These are phyloP conservation scores for Andrena marginata DNA, from an alignment of 2,888 invertebrate genomes.

Conservation along the genomic window DNA sequence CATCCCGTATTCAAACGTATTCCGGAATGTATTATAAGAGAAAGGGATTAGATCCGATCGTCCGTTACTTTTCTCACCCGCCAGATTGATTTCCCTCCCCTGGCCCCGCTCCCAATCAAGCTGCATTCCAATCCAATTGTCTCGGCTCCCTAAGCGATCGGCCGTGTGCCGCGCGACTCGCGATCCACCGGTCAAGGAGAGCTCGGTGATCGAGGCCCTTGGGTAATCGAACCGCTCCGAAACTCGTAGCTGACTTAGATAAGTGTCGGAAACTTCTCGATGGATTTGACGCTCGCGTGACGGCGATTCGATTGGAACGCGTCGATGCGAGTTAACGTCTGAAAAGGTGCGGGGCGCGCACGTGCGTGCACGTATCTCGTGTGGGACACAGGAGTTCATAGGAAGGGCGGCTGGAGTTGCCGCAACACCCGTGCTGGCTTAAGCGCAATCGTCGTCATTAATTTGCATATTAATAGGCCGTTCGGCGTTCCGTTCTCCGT, in stretches of 20 bases:
- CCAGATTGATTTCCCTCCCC: background rate
- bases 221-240: background rate
- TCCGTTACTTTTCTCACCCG: constrained; percentile 15
- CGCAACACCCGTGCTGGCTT: constrained; percentile 20
- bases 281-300: background rate
- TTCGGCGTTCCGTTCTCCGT: constrained; percentile 29
- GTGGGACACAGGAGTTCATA: constrained; percentile 28
- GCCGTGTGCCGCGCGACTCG: background rate
- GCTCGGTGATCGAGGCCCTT: too few species aligned
- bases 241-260: background rate
- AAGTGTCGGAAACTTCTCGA: too few species aligned
- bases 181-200: background rate
- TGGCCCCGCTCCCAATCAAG: background rate
- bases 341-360: constrained; percentile 10
- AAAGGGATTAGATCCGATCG: constrained; percentile 60
- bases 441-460: constrained; percentile 54
- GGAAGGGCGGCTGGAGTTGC: constrained; percentile 41
- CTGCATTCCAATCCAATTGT: background rate
- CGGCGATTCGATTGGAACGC: constrained; percentile 46
- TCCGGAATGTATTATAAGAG: constrained; percentile 63
- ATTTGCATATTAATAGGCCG: constrained; percentile 65
- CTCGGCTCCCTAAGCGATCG: too few species aligned
- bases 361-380: constrained; percentile 33
- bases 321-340: constrained; percentile 32
- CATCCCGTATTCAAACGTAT: constrained; percentile 69